Base-by-base conservation (phyloP, 2,888 invertebrate genomes). In the Busseola fusca region DNA sequence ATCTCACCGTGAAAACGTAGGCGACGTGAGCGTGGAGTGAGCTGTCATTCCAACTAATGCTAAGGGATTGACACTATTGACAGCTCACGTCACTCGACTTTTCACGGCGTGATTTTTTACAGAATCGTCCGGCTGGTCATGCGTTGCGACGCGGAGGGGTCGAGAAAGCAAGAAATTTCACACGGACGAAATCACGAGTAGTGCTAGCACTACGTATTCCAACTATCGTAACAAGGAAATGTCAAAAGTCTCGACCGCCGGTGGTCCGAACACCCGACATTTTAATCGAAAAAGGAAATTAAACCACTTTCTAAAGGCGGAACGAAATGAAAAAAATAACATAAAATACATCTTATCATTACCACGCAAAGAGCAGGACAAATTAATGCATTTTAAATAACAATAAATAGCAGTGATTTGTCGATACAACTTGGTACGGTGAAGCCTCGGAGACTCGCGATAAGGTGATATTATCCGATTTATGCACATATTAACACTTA, bases 401-500 rank as follows among this genome's bases (percentile, higher is more conserved):
- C 81, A 80, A 81, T 83, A 84, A 80, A 85, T 79, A 81, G 64
- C 64, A 57, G 62, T 78, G 74, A 81, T 78, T 74, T 76, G 71
- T 83, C 68, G 78, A 83, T 80, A 79, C 78, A 63, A 70, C 64
- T 74, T 30, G 52, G 63, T 64, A 56, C 72, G 62, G 30, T 71
- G 64, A 71, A 72, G 60, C 42, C 58, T 71, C 56, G 54, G 69
- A 57, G 66, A 69, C 72, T 80, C 56, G 69, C 81, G 88, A 89
- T 89, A 88, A 86, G 82, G 79, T 81, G 83, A 88, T 86, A 81
- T 78, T 76, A 88, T 88, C 86, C 87, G 86, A 92, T 92, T 91
- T 91, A 91, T 91, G 87, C 87, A 86, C 89, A 88, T 90, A 88
- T 91, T 89, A 90, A 90, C 90, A 91, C 91, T 93, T 93, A 94